Evolutionary conservation across 2,113 vertebrate genomes (phyloP), one percentile per base, ranked within the genome.

Genomic region (Apodemus sylvaticus): DNA sequence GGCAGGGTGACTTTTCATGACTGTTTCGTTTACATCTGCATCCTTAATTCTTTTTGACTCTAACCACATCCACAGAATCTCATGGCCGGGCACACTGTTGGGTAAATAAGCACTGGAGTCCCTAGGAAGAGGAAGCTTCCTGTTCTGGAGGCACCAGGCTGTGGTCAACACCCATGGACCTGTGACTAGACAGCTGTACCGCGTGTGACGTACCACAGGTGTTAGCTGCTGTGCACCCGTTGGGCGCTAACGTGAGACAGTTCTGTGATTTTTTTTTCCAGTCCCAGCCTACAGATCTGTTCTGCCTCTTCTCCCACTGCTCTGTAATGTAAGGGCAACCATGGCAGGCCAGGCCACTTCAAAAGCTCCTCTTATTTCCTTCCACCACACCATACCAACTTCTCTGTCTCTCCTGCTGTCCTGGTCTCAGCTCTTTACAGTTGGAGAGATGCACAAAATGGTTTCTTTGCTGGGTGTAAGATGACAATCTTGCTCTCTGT

Each of bases 21-120:
- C 48, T 89, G 16, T 31, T 74, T 64, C 81, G 36, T 42, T 76
- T 90, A 78, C 42, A 20, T 29, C 31, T 17, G 31, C 39, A 5
- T 77, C 83, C 36, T 81, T 86, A 45, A 53, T 48, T 66, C 51
- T 76, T 93, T 74, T 17, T 73, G 26, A 89, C 13, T 42, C 87
- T 66, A 42, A 60, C 6, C 45, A 48, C n/a, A 7, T 48, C 91
- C 45, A 77, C 22, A 53, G 3, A 71, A 51, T 34, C 42, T 71
- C 20, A 11, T 5, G 29, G 17, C 4, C 68, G 73, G 26, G 48
- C 70, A 58, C 3, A 0, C 7, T 66, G 7, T 1, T 20, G 29
- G n/a, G 20, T 66, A 85, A 78, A 42, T 11, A 73, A 74, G 29
- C 36, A 79, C 64, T 16, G 13, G 14, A 45, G 45, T 45, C n/a